These are phyloP conservation scores for Elephantulus edwardii DNA, from an alignment of 2,113 vertebrate genomes.

Conservation along the genomic window DNA sequence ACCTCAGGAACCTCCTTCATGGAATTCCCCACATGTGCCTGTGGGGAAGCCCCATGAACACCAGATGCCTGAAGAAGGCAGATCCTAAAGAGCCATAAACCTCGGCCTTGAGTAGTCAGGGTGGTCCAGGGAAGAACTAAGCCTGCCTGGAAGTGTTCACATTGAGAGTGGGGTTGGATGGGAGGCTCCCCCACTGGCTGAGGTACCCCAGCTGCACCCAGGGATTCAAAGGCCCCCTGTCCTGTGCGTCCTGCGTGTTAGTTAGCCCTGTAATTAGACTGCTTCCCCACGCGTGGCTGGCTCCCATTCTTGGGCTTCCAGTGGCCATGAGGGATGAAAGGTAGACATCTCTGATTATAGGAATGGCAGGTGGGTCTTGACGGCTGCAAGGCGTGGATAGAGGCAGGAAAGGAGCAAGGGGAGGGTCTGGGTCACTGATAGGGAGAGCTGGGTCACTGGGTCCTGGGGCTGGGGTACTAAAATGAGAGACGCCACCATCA, in stretches of 20 bases:
- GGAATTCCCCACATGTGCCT: neutral
- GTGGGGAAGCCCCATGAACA: neutral
- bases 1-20: neutral
- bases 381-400: neutral
- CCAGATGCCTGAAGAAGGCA: neutral
- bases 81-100: neutral
- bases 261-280: conserved; percentile 50
- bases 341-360: neutral
- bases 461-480: neutral
- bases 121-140: neutral
- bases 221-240: neutral
- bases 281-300: conserved; percentile 59
- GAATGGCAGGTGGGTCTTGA: neutral
- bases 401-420: neutral
- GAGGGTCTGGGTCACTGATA: conserved; percentile 2
- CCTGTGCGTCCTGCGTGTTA: neutral
- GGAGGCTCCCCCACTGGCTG: neutral
- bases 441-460: neutral
- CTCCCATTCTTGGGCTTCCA: conserved; percentile 38
- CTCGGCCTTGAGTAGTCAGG: neutral
- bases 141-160: neutral
- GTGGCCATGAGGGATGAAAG: conserved; percentile 3
- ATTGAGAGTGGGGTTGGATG: no score
- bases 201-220: neutral
- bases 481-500: conserved; percentile 11